Percentiles rank a stretch among this genome's conserved stretches.
These are phyloP conservation scores for Miichthys miiuy DNA, from an alignment of 2,797 vertebrate species.

Conservation along the genomic window DNA sequence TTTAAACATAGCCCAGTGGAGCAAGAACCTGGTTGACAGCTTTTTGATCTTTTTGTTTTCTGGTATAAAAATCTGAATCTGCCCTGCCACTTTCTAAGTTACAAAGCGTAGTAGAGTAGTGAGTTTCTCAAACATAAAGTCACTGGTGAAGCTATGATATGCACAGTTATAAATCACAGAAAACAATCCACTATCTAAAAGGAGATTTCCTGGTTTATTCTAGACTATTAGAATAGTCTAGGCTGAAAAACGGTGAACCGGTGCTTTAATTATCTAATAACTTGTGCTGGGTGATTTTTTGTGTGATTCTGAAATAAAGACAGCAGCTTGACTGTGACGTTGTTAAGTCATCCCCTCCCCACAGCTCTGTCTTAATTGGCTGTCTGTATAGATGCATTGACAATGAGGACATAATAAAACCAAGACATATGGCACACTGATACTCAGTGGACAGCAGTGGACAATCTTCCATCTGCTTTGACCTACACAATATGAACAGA, in stretches of 20 bases:
- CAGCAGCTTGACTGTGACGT: constrained; percentile 72
- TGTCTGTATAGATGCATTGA: constrained; percentile 33
- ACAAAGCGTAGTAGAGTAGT: not conserved
- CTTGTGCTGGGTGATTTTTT: not conserved
- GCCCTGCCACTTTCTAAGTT: not conserved
- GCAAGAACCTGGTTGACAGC: not conserved
- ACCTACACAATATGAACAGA: not conserved
- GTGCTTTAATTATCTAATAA: constrained; percentile 5
- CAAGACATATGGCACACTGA: constrained; percentile 64
- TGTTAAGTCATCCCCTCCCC: constrained; percentile 46
- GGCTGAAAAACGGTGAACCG: not conserved
- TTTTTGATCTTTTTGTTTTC: not conserved
- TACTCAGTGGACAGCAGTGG: constrained; percentile 25
- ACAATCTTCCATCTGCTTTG: constrained; percentile 55
- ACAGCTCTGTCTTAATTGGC: constrained; percentile 47
- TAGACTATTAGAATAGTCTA: not conserved
- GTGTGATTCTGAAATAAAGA: constrained; percentile 20
- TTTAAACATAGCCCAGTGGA: not conserved
- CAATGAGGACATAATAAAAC: constrained; percentile 65
- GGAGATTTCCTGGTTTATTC: not conserved
- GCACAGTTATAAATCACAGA: not conserved
- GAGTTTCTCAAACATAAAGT: not conserved
- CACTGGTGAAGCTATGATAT: too few relatives aligned
- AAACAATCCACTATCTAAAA: not conserved
- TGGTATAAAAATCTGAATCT: not conserved